Evolutionary conservation across 2,888 invertebrate species (phyloP), one percentile per base, ranked within the genome.

Genomic region (Odontocerum albicorne): DNA sequence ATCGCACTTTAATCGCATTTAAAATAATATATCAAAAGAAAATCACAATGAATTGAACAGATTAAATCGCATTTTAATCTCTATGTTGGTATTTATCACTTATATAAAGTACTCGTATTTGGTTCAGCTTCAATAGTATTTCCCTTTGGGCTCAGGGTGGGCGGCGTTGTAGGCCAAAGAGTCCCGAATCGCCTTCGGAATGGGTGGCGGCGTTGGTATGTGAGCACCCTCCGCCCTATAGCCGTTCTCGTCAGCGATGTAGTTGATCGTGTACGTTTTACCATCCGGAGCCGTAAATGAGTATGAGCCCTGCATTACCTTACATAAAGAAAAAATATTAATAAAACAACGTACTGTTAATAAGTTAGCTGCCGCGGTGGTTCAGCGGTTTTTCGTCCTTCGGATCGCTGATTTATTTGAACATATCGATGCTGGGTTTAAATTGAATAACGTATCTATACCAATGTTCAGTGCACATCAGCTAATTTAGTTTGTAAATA

Each of bases 271-370:
- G 57, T 81, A 81, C 27, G 75, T 70, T 8, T 79, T 70, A 50
- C 81, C 81, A 65, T 82, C 82, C 10, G 81, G 81, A 20, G 78
- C 79, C n/a, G 79, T 80, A 65, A 81, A 82, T 0, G 77, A 75
- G 62, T 77, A 81, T 0, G 76, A 77, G 17, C 81, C 81, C 68
- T 82, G 80, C 68, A 77, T 80, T 12, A 79, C 79, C 73, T 75
- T n/a, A n/a, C n/a, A n/a, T n/a, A n/a, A n/a, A n/a, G n/a, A n/a
- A 40, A 20, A 40, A 21, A 12, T 19, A 21, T 8, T 10, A 16
- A 16, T 10, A 4, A 33, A 38, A 4, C 17, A 38, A 12, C 12
- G 3, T 16, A 15, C 35, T 38, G 38, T n/a, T n/a, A n/a, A n/a
- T n/a, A n/a, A n/a, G n/a, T n/a, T n/a, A n/a, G n/a, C n/a, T n/a